Conservation (phyloP, 2,113 vertebrate genomes). For the Phylloscopus trochiloides region DNA sequence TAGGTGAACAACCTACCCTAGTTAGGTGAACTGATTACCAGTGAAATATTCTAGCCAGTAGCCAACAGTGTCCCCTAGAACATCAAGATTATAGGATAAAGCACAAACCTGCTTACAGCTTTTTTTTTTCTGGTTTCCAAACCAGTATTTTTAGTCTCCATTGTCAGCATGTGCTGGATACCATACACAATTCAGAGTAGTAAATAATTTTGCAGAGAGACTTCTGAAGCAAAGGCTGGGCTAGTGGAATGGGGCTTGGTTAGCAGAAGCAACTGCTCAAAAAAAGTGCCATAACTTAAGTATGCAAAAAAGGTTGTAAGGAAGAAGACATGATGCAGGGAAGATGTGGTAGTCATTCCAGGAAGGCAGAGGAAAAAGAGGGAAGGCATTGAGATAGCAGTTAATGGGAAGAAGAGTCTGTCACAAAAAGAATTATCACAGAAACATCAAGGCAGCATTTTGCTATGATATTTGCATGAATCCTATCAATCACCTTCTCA, state of each 20-base stretch:
- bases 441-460: neutral
- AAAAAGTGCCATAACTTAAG: neutral
- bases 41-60: neutral
- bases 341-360: neutral
- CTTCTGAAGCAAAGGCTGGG: neutral
- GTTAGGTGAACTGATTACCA: neutral
- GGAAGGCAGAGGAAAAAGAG: neutral
- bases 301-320: neutral
- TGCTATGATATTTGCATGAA: neutral
- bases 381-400: neutral
- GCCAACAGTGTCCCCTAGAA: neutral
- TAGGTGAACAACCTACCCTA: neutral
- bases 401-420: neutral
- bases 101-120: neutral
- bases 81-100: neutral
- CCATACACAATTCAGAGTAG: neutral
- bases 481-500: neutral
- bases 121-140: neutral
- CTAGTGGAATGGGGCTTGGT: neutral
- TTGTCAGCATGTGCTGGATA: neutral
- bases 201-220: neutral
- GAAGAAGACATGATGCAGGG: neutral
- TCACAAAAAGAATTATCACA: neutral
- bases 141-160: neutral
- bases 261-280: neutral